These are phyloP conservation scores for Flexamia atlantica DNA, from an alignment of 2,888 invertebrate species.

Conservation along the genomic window DNA sequence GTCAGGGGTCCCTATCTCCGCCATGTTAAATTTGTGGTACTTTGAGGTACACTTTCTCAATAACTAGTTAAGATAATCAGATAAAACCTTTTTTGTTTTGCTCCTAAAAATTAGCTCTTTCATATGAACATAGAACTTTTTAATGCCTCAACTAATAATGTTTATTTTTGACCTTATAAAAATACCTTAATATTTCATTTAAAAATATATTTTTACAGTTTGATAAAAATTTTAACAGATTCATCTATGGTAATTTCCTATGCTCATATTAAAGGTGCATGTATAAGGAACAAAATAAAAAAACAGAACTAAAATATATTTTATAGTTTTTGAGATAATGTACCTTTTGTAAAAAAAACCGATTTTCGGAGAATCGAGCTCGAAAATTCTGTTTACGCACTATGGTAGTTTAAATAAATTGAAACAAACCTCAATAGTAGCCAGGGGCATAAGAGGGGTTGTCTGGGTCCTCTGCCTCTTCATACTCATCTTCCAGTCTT, in stretches of 20 bases:
- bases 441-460: constrained; percentile 40
- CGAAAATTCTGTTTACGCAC: neutral
- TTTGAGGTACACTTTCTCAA: too few species aligned
- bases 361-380: constrained; percentile 23
- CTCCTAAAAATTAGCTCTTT: neutral
- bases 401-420: too few species aligned
- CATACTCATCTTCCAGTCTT: constrained; percentile 23
- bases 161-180: constrained; percentile 28
- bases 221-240: neutral
- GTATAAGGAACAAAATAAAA: constrained; percentile 6
- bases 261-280: too few species aligned
- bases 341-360: constrained; percentile 23
- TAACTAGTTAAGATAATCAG: too few species aligned
- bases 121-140: neutral
- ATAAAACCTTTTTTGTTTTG: constrained; percentile 12
- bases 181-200: neutral
- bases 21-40: too few species aligned
- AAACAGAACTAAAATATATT: constrained; percentile 19
- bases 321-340: too few species aligned
- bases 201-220: neutral
- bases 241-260: neutral
- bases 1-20: too few species aligned
- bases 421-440: constrained; percentile 22
- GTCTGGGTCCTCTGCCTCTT: constrained; percentile 40
- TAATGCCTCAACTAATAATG: neutral